A percentile compares a stretch with the other conserved stretches of the same genome.
phyloP scores from a whole-genome alignment of 1,140 invertebrate genomes.

The Scaptomyza montana region DNA sequence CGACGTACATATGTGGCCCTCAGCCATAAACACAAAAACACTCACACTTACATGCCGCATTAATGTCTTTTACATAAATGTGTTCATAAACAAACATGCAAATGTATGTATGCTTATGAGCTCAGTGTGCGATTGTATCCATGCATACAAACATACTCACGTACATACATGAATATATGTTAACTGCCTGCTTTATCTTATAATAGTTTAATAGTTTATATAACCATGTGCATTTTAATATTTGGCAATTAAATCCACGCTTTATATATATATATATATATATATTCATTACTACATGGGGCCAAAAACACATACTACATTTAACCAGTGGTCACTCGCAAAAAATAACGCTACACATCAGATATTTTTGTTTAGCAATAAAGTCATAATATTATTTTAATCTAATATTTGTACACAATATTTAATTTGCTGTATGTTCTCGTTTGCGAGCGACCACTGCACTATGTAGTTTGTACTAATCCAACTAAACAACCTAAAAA shows the following conservation, averaged over 20 bases:
- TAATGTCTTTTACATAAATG: conserved; percentile 14
- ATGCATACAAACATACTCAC: conserved; percentile 15
- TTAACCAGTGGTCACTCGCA: conserved; percentile 17
- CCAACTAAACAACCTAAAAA: conserved; percentile 41
- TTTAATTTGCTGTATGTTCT: neutral
- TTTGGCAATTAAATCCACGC: conserved; percentile 70
- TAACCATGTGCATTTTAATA: conserved; percentile 70
- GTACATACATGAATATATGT: conserved; percentile 24
- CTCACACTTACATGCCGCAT: neutral
- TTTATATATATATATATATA: conserved; percentile 46
- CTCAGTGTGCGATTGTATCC: conserved; percentile 9
- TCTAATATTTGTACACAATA: neutral
- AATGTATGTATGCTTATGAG: conserved; percentile 28
- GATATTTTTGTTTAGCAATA: neutral
- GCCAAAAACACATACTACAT: conserved; percentile 37
- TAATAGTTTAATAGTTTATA: conserved; percentile 55
- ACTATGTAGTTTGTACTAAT: conserved; percentile 49
- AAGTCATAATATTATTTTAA: too few relatives aligned
- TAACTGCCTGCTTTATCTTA: conserved; percentile 64
- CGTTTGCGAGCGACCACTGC: neutral
- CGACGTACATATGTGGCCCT: conserved; percentile 21
- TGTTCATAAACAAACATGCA: conserved; percentile 4
- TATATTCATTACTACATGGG: conserved; percentile 25
- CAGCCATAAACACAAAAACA: conserved; percentile 30
- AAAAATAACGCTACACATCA: neutral